Percentiles rank a stretch among this genome's conserved stretches.
These are phyloP conservation scores for Lepidurus arcticus DNA, from an alignment of 1,140 invertebrate genomes.

Conservation along the genomic window DNA sequence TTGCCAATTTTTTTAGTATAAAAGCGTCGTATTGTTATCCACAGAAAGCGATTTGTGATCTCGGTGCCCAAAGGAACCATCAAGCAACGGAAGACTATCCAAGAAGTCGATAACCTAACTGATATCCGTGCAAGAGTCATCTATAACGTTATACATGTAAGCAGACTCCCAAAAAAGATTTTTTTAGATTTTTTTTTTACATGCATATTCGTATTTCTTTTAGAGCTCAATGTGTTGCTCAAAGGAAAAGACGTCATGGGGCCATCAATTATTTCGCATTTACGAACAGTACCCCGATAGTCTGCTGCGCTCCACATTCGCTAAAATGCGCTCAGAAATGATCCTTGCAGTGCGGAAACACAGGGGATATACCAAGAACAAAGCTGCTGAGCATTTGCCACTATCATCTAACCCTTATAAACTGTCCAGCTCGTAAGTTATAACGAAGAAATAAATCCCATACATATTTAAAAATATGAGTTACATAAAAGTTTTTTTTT, in stretches of 20 bases:
- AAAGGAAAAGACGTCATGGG: constrained; percentile 55
- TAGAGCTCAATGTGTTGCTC: constrained; percentile 58
- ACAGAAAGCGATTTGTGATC: constrained; percentile 37
- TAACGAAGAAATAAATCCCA: too few species aligned
- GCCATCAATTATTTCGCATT: constrained; percentile 61
- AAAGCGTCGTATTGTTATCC: not conserved
- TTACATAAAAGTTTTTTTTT: too few species aligned
- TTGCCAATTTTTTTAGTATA: too few species aligned
- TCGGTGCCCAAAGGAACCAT: constrained; percentile 31
- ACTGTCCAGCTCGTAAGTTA: constrained; percentile 43
- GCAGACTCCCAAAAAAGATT: not conserved
- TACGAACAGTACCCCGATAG: constrained; percentile 64
- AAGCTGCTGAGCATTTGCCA: constrained; percentile 47
- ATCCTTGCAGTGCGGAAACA: constrained; percentile 53
- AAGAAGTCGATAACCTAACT: constrained; percentile 40
- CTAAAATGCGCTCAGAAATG: constrained; percentile 52
- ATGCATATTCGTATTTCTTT: constrained; percentile 23
- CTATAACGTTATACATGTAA: constrained; percentile 41
- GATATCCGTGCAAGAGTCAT: constrained; percentile 44
- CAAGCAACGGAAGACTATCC: constrained; percentile 34
- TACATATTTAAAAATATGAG: too few species aligned
- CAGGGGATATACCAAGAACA: constrained; percentile 38
- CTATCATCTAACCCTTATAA: constrained; percentile 53
- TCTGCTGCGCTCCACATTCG: constrained; percentile 53
- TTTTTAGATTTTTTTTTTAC: too few species aligned